Conservation (phyloP, 2,888 invertebrate genomes). For the Macrophya alboannulata region DNA sequence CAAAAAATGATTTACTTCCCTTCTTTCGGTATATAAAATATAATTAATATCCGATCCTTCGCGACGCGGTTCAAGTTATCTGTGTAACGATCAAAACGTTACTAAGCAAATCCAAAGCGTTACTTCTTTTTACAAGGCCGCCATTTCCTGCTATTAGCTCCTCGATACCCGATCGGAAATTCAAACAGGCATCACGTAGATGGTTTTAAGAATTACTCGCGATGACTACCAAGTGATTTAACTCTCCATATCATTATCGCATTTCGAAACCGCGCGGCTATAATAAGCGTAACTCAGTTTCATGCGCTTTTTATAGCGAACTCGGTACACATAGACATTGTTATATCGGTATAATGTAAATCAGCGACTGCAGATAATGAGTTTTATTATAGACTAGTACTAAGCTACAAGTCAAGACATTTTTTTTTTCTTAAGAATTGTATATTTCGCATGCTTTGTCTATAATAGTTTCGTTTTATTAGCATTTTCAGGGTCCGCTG, state of each 20-base stretch:
- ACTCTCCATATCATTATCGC: neutral
- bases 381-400: neutral
- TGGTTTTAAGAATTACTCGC: constrained; percentile 37
- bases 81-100: constrained; percentile 57
- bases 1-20: neutral
- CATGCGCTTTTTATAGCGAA: neutral
- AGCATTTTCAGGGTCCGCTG: neutral
- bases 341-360: neutral
- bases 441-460: neutral
- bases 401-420: neutral
- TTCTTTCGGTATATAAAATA: neutral
- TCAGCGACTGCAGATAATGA: constrained; percentile 7
- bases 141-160: constrained; percentile 67
- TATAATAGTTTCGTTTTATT: neutral
- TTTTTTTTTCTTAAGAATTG: neutral
- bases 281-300: constrained; percentile 24
- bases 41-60: neutral
- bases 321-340: neutral
- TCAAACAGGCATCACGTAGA: constrained; percentile 59
- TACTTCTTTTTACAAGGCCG: constrained; percentile 61
- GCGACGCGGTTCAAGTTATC: constrained; percentile 58
- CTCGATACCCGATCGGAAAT: constrained; percentile 64
- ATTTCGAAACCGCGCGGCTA: constrained; percentile 32
- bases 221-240: constrained; percentile 31
- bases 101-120: constrained; percentile 62